These are phyloP conservation scores for Tympanoctomys barrerae DNA, from an alignment of 2,797 vertebrate genomes.

Conservation along the genomic window DNA sequence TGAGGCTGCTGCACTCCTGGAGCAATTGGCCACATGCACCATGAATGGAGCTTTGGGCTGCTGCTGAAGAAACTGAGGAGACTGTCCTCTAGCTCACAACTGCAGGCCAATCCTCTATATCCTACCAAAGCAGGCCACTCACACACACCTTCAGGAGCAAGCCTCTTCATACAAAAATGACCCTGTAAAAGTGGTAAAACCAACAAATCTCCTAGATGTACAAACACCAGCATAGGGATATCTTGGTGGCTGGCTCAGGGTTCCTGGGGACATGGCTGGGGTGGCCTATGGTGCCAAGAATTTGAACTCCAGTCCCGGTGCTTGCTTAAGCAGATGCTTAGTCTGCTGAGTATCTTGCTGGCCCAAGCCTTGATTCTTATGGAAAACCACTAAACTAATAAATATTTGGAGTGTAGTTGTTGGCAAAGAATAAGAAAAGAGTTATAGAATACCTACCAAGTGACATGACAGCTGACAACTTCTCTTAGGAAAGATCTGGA, in stretches of 20 bases:
- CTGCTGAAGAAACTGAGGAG: too few relatives aligned
- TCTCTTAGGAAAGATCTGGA: background rate
- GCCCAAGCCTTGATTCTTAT: background rate
- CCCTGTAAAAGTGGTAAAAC: background rate
- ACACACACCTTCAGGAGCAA: background rate
- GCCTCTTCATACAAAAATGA: background rate
- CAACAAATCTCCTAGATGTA: background rate
- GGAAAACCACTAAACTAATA: background rate
- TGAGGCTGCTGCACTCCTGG: background rate
- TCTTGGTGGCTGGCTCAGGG: too few relatives aligned
- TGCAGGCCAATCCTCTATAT: background rate
- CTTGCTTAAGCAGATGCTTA: too few relatives aligned
- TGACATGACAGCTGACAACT: background rate
- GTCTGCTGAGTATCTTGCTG: too few relatives aligned
- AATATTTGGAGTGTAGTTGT: background rate
- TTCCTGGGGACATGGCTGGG: too few relatives aligned
- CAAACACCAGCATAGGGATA: background rate
- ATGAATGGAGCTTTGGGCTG: rapidly evolving
- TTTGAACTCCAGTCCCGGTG: too few relatives aligned
- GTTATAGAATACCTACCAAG: background rate
- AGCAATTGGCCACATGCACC: too few relatives aligned
- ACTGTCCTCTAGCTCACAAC: background rate
- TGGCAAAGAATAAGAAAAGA: background rate
- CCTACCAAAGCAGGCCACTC: background rate
- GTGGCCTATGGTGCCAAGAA: too few relatives aligned